A percentile compares a stretch with the other conserved stretches of the same genome.
phyloP scores from a whole-genome alignment of 2,113 vertebrate species.

The Saccopteryx bilineata region DNA sequence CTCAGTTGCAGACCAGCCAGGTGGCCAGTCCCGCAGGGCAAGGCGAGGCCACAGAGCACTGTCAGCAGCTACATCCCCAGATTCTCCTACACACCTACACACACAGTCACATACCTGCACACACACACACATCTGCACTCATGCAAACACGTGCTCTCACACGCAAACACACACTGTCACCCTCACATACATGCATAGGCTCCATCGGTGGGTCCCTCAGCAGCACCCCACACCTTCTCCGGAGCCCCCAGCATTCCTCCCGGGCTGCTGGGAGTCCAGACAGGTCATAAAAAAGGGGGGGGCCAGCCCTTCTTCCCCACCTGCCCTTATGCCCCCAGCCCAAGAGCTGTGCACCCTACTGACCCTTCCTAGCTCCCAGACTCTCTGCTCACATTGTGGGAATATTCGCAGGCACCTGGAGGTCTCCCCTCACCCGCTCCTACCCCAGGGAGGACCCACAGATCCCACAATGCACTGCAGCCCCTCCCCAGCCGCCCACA shows the following conservation, averaged over 20 bases:
- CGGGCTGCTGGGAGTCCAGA: neutral
- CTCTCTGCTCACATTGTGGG: neutral
- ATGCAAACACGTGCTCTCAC: neutral
- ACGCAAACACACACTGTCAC: neutral
- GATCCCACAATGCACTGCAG: slow-evolving; percentile 92
- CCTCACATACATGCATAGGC: neutral
- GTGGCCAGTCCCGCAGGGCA: neutral
- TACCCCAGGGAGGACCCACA: neutral
- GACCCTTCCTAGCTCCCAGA: neutral
- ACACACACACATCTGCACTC: no score
- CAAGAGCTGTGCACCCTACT: neutral
- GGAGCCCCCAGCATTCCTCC: neutral
- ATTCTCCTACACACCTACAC: neutral
- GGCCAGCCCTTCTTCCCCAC: neutral
- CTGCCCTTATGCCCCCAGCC: neutral
- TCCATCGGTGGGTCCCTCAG: neutral
- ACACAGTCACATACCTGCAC: neutral
- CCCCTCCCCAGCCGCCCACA: slow-evolving; percentile 83
- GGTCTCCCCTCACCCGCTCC: slow-evolving; percentile 32
- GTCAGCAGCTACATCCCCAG: neutral
- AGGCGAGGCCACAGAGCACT: neutral
- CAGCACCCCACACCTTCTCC: neutral
- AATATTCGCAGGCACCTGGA: neutral
- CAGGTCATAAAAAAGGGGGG: neutral
- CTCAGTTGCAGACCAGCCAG: neutral